Base-by-base conservation (phyloP, 2,888 invertebrate species). In the Hyles lineata region DNA sequence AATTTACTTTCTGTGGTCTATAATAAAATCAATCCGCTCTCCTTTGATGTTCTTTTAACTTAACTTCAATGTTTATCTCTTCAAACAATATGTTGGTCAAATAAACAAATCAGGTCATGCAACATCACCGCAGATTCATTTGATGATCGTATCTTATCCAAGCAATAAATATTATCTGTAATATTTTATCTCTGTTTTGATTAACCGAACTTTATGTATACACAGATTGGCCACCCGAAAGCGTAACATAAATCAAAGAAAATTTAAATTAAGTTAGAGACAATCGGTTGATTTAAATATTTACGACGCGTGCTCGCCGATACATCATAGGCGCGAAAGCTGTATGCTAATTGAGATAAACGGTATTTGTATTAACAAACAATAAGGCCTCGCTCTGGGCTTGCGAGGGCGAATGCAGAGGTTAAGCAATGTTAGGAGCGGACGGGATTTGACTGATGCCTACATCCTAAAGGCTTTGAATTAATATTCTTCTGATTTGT, bases 361-460 rank as follows among this genome's bases (percentile, higher is more conserved):
- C 50, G 43, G 70, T 84, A 87, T 87, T 82, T 82, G 81, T 85
- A 87, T 84, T 84, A 80, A 79, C 83, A 86, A 88, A 91, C 91
- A 90, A 90, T 91, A 81, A 63, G 43, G 70, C 67, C 50, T 67
- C 67, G 67, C 43, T 83, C 43, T 23, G 23, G 19, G 43, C 43
- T 23, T 23, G 67, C 67, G 67, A 67, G 67, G 67, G 67, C 67
- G 67, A 67, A 17, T 17, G 67, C 50, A 21, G 23, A 43, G 43
- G 67, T 67, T 67, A 23, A 17, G 67, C 67, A 67, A 67, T 67
- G 67, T 67, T 50, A 50, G 67, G 50, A 23, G 59, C 29, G 58
- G n/a, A 70, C 11, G 50, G 29, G 58, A 58, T 52, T 29, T 32
- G 70, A 63, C 43, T 67, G 67, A 67, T 67, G 35, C 35, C n/a